Evolutionary conservation across 2,113 vertebrate species (phyloP).

Genomic region (Serilophus lunatus): DNA sequence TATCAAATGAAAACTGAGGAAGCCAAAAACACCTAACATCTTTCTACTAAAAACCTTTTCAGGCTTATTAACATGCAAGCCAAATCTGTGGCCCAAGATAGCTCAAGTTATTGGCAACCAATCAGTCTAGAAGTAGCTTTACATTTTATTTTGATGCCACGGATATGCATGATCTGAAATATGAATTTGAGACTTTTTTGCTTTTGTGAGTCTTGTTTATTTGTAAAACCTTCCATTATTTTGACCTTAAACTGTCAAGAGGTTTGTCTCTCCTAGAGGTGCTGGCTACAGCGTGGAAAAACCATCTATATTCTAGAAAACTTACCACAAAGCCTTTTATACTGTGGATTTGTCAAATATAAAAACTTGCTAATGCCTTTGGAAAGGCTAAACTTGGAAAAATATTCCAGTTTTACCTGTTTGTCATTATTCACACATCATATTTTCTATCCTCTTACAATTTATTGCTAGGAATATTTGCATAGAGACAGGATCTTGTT

Average conservation of each 20-base stretch:
- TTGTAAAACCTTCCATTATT: background rate
- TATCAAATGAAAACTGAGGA: background rate
- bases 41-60: background rate
- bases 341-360: background rate
- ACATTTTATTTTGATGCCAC: background rate
- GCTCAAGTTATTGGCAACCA: background rate
- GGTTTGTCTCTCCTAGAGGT: background rate
- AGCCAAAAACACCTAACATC: background rate
- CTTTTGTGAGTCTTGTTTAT: background rate
- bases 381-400: background rate
- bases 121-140: background rate
- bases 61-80: background rate
- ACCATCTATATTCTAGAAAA: background rate
- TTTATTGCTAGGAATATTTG: constrained; percentile 1
- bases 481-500: background rate
- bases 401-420: background rate
- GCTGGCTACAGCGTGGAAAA: background rate
- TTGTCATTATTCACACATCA: background rate
- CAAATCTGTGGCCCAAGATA: background rate
- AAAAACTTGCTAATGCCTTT: background rate
- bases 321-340: background rate
- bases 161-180: background rate
- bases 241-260: background rate
- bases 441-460: background rate
- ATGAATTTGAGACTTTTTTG: background rate